These are phyloP conservation scores for mouse (Mus musculus) DNA, from an alignment of 2,113 vertebrate species.

Conservation along the genomic window DNA sequence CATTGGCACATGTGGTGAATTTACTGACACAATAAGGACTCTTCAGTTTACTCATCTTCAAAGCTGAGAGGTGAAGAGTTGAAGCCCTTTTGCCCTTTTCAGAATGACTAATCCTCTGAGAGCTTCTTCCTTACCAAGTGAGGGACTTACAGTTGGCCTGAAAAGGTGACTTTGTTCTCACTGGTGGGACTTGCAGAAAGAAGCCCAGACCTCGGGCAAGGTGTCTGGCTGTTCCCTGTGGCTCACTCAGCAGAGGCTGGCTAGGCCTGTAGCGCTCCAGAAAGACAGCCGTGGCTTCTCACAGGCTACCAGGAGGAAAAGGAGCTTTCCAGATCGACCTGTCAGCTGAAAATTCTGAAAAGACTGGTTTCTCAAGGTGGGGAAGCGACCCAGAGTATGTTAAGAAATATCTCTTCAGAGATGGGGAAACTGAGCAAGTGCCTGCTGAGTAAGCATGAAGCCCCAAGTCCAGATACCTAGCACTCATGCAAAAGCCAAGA, in stretches of 20 bases:
- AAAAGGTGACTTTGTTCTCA: neutral
- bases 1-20: constrained; percentile 35
- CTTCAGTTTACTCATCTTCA: constrained; percentile 57
- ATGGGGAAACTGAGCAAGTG: neutral
- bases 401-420: neutral
- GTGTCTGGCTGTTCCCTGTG: fast-evolving
- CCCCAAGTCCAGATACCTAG: neutral
- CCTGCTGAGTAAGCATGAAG: neutral
- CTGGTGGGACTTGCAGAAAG: neutral
- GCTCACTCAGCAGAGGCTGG: neutral
- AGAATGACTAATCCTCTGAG: constrained; percentile 12
- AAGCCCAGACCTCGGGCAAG: fast-evolving
- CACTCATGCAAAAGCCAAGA: neutral
- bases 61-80: constrained; percentile 80
- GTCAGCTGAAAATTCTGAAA: neutral
- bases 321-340: neutral
- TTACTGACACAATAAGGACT: constrained; percentile 29
- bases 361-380: neutral
- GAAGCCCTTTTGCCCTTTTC: constrained; percentile 80
- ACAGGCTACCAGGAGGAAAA: neutral
- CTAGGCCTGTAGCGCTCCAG: too few relatives aligned
- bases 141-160: neutral
- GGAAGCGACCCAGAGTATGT: neutral
- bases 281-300: fast-evolving
- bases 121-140: neutral